A percentile compares a stretch with the other conserved stretches of the same genome.
Evolutionary conservation across 2,113 vertebrate genomes (phyloP).

Genomic region (Diphyllodes magnificus): DNA sequence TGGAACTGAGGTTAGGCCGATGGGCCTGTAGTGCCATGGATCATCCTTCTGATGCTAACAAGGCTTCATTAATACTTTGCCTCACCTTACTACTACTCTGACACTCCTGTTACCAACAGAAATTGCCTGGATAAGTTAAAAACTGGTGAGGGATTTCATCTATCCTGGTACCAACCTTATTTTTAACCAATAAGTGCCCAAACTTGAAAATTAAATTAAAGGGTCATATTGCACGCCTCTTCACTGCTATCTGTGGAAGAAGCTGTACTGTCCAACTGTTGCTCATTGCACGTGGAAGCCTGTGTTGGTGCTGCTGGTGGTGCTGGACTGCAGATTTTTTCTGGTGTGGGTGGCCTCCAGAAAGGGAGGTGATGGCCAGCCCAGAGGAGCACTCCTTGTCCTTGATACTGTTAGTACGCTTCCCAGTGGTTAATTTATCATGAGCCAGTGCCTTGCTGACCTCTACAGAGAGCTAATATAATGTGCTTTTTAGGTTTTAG

Average conservation of each 20-base stretch:
- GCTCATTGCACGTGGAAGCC: neutral
- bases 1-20: neutral
- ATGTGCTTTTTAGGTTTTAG: neutral
- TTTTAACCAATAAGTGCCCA: neutral
- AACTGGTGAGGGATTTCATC: neutral
- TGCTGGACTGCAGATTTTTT: neutral
- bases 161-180: neutral
- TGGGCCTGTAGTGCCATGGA: neutral
- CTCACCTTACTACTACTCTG: neutral
- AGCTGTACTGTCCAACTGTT: rapidly evolving
- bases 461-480: neutral
- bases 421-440: neutral
- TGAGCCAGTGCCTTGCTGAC: neutral
- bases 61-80: neutral
- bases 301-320: neutral
- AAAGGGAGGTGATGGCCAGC: neutral
- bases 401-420: neutral
- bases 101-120: neutral
- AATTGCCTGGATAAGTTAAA: neutral
- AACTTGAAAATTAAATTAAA: neutral
- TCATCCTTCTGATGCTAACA: neutral
- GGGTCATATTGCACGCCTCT: neutral
- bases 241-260: neutral
- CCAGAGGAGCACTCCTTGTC: rapidly evolving
- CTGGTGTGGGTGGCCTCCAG: neutral